phyloP scores from a whole-genome alignment of 2,797 vertebrate species.

The Acanthopagrus latus region DNA sequence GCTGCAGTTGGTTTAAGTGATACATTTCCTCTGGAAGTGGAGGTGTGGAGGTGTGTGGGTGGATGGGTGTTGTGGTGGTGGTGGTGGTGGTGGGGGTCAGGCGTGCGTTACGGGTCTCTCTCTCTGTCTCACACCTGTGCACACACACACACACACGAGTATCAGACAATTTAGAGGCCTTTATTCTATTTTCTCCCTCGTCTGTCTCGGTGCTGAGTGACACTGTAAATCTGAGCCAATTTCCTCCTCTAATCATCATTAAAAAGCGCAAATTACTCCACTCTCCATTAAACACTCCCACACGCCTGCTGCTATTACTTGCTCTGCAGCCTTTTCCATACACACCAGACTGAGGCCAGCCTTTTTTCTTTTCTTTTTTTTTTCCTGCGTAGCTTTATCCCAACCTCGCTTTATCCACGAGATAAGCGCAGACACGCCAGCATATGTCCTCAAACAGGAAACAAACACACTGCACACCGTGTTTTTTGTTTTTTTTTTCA shows the following conservation, averaged over 20 bases:
- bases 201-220: conserved; percentile 86
- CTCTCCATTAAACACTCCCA: conserved; percentile 91
- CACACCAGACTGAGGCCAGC: conserved; percentile 40
- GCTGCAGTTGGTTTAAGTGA: conserved; percentile 98
- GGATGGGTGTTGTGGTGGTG: conserved; percentile 80
- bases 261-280: conserved; percentile 91
- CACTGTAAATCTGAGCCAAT: conserved; percentile 99
- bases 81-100: conserved; percentile 74
- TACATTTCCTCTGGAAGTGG: conserved; percentile 99
- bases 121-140: conserved; percentile 66
- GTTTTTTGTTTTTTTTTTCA: conserved; percentile 6
- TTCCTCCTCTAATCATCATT: conserved; percentile 98
- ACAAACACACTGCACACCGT: conserved; percentile 20
- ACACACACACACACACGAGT: conserved; percentile 74
- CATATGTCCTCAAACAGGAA: conserved; percentile 50
- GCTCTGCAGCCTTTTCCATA: conserved; percentile 56
- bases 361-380: not conserved
- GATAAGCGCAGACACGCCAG: conserved; percentile 28
- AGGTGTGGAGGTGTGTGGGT: conserved; percentile 88
- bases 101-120: conserved; percentile 65
- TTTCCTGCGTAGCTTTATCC: conserved; percentile 17
- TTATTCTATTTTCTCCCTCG: conserved; percentile 86
- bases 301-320: conserved; percentile 76
- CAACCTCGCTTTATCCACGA: conserved; percentile 47
- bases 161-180: conserved; percentile 90